These are phyloP conservation scores for Zaprionus bogoriensis DNA, from an alignment of 2,888 invertebrate species.

Conservation along the genomic window DNA sequence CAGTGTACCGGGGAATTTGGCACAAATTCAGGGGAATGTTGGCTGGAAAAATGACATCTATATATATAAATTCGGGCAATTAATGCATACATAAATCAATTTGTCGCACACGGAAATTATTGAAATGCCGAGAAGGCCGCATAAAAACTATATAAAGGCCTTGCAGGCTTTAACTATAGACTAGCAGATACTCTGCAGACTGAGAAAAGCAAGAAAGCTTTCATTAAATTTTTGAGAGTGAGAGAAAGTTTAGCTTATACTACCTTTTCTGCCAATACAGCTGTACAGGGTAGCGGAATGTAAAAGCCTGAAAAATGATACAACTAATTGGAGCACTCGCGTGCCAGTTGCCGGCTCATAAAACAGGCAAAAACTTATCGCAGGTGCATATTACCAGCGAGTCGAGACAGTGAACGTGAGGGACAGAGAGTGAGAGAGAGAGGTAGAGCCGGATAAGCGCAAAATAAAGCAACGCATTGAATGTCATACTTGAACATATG, in stretches of 20 bases:
- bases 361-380: slow-evolving; percentile 28
- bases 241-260: not conserved
- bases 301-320: slow-evolving; percentile 28
- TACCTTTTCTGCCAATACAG: too few relatives aligned
- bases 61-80: slow-evolving; percentile 50
- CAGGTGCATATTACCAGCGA: slow-evolving; percentile 50
- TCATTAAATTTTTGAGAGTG: too few relatives aligned
- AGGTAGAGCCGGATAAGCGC: not conserved
- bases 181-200: not conserved
- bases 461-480: slow-evolving; percentile 19
- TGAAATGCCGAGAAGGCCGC: slow-evolving; percentile 18
- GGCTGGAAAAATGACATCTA: not conserved
- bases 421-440: too few relatives aligned
- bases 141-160: not conserved
- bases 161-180: too few relatives aligned
- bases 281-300: not conserved
- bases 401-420: slow-evolving; percentile 34
- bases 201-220: not conserved
- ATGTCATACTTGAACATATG: slow-evolving; percentile 20
- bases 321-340: slow-evolving; percentile 54
- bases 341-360: slow-evolving; percentile 53
- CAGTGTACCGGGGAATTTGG: not conserved
- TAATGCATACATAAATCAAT: slow-evolving; percentile 55
- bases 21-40: not conserved
- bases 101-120: slow-evolving; percentile 37